Percentiles rank a stretch among this genome's conserved stretches.
Conservation (phyloP, 2,888 invertebrate species). For the Pristionchus entomophagus region DNA sequence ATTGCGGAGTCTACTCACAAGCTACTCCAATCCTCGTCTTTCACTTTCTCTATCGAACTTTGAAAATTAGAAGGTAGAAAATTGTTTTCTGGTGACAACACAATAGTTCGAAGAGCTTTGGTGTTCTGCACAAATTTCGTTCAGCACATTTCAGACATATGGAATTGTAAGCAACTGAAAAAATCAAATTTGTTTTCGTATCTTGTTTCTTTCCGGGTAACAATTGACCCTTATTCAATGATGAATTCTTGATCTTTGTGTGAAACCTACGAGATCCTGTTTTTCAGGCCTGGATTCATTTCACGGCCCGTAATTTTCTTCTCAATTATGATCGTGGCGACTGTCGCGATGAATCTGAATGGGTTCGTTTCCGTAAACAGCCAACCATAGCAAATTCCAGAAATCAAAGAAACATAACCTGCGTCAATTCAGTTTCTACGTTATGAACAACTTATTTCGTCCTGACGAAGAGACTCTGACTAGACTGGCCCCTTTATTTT, state of each 20-base stretch:
- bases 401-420: neutral
- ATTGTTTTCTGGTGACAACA: no score
- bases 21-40: neutral
- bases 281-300: neutral
- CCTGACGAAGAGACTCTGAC: neutral
- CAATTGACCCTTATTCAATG: neutral
- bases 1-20: neutral
- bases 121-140: neutral
- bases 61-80: neutral
- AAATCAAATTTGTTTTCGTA: no score
- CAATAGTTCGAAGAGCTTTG: neutral
- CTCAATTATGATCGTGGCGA: neutral
- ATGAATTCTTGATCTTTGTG: neutral
- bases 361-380: neutral
- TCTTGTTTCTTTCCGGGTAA: neutral
- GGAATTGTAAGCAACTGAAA: neutral
- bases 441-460: neutral
- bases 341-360: neutral
- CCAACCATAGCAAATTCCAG: neutral
- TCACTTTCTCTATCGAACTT: constrained; percentile 13
- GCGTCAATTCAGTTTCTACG: neutral
- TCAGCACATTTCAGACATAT: neutral
- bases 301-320: neutral
- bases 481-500: neutral
- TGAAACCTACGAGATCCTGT: neutral